phyloP scores from a whole-genome alignment of 35 echinoderm and acorn worm species.

The Diadema setosum region DNA sequence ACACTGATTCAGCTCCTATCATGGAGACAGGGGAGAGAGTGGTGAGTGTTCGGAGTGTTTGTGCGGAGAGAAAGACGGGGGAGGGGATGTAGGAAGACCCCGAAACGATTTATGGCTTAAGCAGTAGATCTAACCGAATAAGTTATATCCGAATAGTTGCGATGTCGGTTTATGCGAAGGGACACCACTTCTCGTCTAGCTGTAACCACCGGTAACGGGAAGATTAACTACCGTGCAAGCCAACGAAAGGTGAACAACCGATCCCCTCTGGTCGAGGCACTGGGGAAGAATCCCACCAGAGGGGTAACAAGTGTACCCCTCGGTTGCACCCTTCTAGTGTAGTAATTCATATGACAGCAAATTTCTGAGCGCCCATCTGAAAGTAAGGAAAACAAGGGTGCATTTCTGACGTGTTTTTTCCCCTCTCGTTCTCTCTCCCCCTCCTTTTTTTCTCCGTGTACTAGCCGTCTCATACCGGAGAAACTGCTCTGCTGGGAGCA shows the following conservation, averaged over 20 bases:
- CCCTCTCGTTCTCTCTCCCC: too few species aligned
- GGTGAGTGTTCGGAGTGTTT: too few species aligned
- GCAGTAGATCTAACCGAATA: background rate
- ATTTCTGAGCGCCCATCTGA: background rate
- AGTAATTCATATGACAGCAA: slow-evolving; percentile 3
- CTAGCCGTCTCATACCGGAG: too few species aligned
- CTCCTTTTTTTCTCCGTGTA: too few species aligned
- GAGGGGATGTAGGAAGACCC: too few species aligned
- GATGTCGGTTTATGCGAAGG: background rate
- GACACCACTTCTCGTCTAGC: background rate
- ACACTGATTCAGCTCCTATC: too few species aligned
- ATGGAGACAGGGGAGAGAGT: too few species aligned
- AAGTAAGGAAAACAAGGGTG: background rate
- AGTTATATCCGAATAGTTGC: background rate
- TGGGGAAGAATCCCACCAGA: too few species aligned
- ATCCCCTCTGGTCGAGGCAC: background rate
- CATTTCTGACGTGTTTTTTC: background rate
- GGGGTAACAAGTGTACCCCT: background rate
- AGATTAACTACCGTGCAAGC: slow-evolving; percentile 12
- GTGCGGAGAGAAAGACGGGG: too few species aligned
- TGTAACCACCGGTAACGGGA: slow-evolving; percentile 13
- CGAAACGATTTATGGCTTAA: too few species aligned
- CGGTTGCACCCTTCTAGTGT: background rate
- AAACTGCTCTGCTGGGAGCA: background rate
- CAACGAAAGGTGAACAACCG: background rate